A percentile compares a stretch with the other conserved stretches of the same genome.
These are phyloP conservation scores for Spisula solida DNA, from an alignment of 2,888 invertebrate species.

Conservation along the genomic window DNA sequence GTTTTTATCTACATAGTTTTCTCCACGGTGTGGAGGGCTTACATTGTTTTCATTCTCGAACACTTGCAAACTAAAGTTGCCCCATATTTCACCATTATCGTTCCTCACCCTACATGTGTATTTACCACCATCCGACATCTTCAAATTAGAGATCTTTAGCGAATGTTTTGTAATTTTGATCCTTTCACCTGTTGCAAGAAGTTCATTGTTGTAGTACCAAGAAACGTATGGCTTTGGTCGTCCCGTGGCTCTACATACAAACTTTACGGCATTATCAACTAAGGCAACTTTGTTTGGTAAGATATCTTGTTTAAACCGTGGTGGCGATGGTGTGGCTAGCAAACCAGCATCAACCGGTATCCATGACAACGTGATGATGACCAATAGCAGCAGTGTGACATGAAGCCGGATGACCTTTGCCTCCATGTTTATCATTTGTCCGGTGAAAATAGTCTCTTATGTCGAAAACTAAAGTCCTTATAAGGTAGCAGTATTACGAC, in stretches of 20 bases:
- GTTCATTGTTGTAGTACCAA: conserved; percentile 93
- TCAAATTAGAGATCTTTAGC: conserved; percentile 70
- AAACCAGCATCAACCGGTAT: background rate
- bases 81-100: conserved; percentile 76
- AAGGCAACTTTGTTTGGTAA: conserved; percentile 49
- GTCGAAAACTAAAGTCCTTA: background rate
- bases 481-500: background rate
- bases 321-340: background rate
- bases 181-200: conserved; percentile 65
- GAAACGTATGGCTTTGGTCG: conserved; percentile 94
- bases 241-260: conserved; percentile 92
- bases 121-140: conserved; percentile 73
- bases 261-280: conserved; percentile 84
- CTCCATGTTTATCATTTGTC: conserved; percentile 11
- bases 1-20: conserved; percentile 4
- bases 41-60: conserved; percentile 49
- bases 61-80: conserved; percentile 77
- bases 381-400: background rate
- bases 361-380: background rate
- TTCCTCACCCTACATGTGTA: conserved; percentile 80
- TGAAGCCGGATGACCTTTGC: background rate
- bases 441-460: background rate
- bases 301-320: conserved; percentile 24
- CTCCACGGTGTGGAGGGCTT: background rate
- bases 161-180: conserved; percentile 72